These are phyloP conservation scores for Synanthedon andrenaeformis DNA, from an alignment of 2,888 invertebrate genomes.

Conservation along the genomic window DNA sequence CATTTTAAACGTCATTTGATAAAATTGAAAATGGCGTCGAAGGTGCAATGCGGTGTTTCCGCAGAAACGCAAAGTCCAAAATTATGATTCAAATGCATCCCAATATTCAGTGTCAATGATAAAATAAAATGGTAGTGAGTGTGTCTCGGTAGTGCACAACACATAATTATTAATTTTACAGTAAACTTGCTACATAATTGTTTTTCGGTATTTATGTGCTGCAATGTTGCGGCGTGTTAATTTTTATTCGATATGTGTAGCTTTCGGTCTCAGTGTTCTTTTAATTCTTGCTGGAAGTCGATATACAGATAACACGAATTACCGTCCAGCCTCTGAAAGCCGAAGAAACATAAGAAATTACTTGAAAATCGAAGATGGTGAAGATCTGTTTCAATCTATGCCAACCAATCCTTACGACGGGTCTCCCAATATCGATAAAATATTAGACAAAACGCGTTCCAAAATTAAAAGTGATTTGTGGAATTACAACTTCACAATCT, in stretches of 20 bases:
- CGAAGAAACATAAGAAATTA: conserved; percentile 60
- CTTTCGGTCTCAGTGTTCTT: conserved; percentile 63
- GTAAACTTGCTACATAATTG: conserved; percentile 1
- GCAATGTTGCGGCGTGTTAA: conserved; percentile 66
- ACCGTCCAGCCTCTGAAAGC: conserved; percentile 54
- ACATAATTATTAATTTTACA: conserved; percentile 23
- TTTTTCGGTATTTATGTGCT: conserved; percentile 12
- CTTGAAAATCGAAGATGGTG: conserved; percentile 72
- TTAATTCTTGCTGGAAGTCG: conserved; percentile 67
- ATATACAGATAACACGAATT: conserved; percentile 65
- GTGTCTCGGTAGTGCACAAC: conserved; percentile 41
- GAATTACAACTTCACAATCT: conserved; percentile 43
- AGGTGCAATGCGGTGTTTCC: conserved; percentile 69
- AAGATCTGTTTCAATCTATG: conserved; percentile 34
- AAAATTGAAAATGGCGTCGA: conserved; percentile 41
- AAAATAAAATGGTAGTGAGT: conserved; percentile 44
- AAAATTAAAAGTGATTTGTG: conserved; percentile 50
- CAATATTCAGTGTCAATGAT: conserved; percentile 22
- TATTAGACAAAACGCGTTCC: conserved; percentile 44
- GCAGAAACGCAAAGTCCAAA: conserved; percentile 53
- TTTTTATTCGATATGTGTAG: conserved; percentile 66
- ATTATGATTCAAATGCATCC: conserved; percentile 46
- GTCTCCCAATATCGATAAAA: conserved; percentile 43
- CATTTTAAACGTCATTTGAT: conserved; percentile 17
- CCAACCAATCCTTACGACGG: conserved; percentile 51